Evolutionary conservation across 2,888 invertebrate species (phyloP), one percentile per base, ranked within the genome.

Genomic region (Endotricha flammealis): DNA sequence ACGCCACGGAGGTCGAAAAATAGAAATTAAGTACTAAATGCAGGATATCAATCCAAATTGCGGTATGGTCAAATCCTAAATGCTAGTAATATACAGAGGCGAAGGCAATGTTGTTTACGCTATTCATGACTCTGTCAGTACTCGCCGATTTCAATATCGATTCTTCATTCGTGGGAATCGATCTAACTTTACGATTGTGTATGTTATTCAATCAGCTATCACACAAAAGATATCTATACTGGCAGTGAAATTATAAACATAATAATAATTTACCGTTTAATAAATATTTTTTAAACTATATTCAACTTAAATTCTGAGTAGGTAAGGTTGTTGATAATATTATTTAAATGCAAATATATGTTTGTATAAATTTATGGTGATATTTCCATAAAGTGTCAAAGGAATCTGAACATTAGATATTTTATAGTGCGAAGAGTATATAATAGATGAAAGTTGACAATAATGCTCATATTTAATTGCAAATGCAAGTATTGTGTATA

Each of bases 111-210:
- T 28, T 24, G 29, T 24, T 32, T 50, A 54, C 46, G 46, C 44
- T 42, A 57, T 64, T 66, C 55, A 56, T 50, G 46, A 41, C 48
- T 56, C n/a, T n/a, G n/a, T 57, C 55, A 62, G 56, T 57, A 55
- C 51, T 58, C 50, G 58, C 63, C 65, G 64, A 64, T 68, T 66
- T 68, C 64, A 69, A 74, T 70, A 70, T 62, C 66, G 57, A 69
- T 71, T 70, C 72, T 66, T 56, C 63, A 69, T 64, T 64, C 48
- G 55, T 57, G 58, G 65, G 64, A 75, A 73, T 75, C 72, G 76
- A 72, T 71, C 64, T 59, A 55, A 61, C 46, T 81, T 82, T 82
- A 81, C 73, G 81, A 82, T 76, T 74, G 67, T 72, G 46, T 66
- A 65, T 74, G 64, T 64, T 71, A 76, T 81, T 80, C 76, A 77